Conservation (phyloP, 2,797 vertebrate genomes). For the Apodemus agrarius region DNA sequence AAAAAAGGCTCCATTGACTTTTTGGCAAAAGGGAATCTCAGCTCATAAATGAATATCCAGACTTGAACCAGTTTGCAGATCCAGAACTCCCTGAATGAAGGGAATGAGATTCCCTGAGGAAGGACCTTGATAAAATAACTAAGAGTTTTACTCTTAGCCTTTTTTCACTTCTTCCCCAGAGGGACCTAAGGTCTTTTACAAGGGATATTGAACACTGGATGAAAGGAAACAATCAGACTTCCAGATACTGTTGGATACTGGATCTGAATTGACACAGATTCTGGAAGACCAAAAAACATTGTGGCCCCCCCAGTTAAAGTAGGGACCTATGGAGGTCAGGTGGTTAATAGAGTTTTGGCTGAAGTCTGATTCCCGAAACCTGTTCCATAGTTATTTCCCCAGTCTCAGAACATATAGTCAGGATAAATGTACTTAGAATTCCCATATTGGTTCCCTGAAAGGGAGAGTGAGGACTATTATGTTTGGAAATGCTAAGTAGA, state of each 20-base stretch:
- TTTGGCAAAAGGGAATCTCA: neutral
- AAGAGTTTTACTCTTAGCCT: no score
- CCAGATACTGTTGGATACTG: neutral
- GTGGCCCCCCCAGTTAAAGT: neutral
- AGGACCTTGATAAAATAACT: neutral
- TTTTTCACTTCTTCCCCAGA: neutral
- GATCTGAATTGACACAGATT: neutral
- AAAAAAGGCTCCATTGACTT: neutral
- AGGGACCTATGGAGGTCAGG: neutral
- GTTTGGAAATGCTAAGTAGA: neutral
- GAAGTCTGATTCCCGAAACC: neutral
- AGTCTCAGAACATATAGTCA: neutral
- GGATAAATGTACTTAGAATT: neutral
- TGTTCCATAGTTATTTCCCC: neutral
- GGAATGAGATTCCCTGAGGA: neutral
- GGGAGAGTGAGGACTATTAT: neutral
- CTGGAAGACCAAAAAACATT: neutral
- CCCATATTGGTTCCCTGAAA: neutral
- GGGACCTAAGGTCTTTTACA: neutral
- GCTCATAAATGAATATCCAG: neutral
- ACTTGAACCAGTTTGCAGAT: neutral
- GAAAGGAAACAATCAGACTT: neutral
- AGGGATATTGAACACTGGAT: neutral
- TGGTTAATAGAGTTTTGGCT: neutral
- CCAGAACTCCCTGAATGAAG: neutral